Evolutionary conservation across 2,888 invertebrate genomes (phyloP).

Genomic region (Therioaphis trifolii): DNA sequence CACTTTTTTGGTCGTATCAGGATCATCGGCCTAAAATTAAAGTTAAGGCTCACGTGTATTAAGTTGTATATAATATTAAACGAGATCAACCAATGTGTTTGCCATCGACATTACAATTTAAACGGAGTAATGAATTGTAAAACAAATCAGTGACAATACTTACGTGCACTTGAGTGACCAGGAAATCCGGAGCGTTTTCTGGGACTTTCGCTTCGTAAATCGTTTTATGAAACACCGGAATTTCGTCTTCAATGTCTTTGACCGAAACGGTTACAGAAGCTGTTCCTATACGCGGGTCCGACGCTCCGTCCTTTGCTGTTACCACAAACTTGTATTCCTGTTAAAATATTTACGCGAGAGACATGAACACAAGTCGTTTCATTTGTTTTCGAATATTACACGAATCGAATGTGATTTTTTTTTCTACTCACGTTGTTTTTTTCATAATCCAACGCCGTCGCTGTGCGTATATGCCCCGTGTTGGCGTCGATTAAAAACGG

Average conservation of each 20-base stretch:
- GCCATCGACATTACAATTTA: too few relatives aligned
- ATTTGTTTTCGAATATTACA: not conserved
- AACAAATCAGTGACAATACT: constrained; percentile 30
- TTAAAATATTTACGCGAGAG: constrained; percentile 64
- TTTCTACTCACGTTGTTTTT: constrained; percentile 75
- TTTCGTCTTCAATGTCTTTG: constrained; percentile 84
- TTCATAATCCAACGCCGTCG: constrained; percentile 83
- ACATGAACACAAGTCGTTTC: not conserved
- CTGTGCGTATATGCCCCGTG: constrained; percentile 83
- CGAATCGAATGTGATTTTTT: too few relatives aligned
- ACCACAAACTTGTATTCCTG: constrained; percentile 86
- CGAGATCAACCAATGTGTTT: too few relatives aligned
- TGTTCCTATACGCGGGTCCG: constrained; percentile 86
- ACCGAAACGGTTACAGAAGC: constrained; percentile 87
- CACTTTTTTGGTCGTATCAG: constrained; percentile 84
- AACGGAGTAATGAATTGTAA: not conserved
- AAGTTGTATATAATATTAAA: too few relatives aligned
- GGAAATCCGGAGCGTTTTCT: constrained; percentile 83
- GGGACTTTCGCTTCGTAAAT: constrained; percentile 84
- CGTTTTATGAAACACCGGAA: constrained; percentile 80
- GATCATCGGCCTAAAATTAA: constrained; percentile 79
- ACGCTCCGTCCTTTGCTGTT: constrained; percentile 88
- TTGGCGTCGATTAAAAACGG: constrained; percentile 84
- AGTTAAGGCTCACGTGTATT: too few relatives aligned
- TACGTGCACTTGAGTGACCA: constrained; percentile 82